Evolutionary conservation across 2,888 invertebrate genomes (phyloP).

Genomic region (Pristionchus mayeri): DNA sequence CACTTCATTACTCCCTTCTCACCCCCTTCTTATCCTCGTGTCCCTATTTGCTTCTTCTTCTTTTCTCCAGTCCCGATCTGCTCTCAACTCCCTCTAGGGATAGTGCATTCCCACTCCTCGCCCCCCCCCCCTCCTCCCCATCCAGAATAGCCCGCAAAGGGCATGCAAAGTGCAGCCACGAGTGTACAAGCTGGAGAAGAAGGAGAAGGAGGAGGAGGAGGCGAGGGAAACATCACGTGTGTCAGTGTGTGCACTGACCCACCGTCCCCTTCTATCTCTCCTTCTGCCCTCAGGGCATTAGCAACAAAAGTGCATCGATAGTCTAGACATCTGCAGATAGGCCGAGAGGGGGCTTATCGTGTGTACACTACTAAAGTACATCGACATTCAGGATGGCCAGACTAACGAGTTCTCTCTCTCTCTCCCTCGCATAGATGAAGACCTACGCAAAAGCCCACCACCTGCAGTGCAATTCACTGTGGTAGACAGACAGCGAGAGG

Average conservation of each 20-base stretch:
- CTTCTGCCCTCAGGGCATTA: constrained; percentile 6
- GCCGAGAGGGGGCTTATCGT: too few relatives aligned
- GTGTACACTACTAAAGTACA: neutral
- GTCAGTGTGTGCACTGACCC: neutral
- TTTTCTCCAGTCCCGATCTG: neutral
- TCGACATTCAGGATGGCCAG: too few relatives aligned
- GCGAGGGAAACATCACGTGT: neutral
- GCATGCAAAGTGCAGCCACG: constrained; percentile 8
- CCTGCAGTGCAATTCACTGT: constrained; percentile 1
- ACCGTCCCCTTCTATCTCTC: neutral
- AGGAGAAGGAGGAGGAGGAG: constrained; percentile 27
- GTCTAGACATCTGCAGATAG: neutral
- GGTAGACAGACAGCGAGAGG: neutral
- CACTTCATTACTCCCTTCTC: neutral
- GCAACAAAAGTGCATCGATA: neutral
- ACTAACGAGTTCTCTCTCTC: neutral
- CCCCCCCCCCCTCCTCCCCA: neutral
- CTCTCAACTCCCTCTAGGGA: constrained; percentile 27
- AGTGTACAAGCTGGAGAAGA: neutral
- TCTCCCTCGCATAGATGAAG: neutral
- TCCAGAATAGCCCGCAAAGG: constrained; percentile 39
- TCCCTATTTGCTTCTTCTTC: constrained; percentile 17
- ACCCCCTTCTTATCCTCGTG: neutral
- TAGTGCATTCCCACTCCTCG: constrained; percentile 37
- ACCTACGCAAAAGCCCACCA: neutral